Base-by-base conservation (phyloP, 2,113 vertebrate species). In the Tichodroma muraria region DNA sequence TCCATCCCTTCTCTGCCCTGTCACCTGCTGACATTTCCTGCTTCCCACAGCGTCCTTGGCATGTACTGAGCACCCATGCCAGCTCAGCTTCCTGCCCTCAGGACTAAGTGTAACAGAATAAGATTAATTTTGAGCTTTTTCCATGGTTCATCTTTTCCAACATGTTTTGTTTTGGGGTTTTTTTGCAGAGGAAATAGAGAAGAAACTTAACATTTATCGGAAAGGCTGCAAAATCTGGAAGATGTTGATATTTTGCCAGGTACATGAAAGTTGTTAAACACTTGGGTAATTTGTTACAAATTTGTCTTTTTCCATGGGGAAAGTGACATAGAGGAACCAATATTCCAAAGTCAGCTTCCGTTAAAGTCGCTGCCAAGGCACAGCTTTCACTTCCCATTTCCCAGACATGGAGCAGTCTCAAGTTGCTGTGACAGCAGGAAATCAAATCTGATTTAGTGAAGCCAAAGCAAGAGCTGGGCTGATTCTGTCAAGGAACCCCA, bases 231-330 rank as follows among this genome's bases (percentile, higher is more conserved):
- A 97, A 94, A 99, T 99, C 96, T 99, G 99, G 99, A 99, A 99
- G 97, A 99, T 99, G 99, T 98, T 99, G 63, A 99, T 99, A 81
- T 99, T 99, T 96, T 99, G 99, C 96, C 99, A 99, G 98, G 99
- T 99, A 94, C 42, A 27, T 88, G 68, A 38, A 80, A 81, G 21
- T 19, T n/a, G 23, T 33, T 6, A 8, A 45, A 10, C 1, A 4
- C 38, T n/a, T 53, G 56, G 19, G 28, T 60, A 57, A 18, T 73
- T 75, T 71, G 53, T 56, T 60, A 75, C 21, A 71, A 31, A 54
- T 79, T 63, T 66, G 17, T 44, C 19, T 63, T 87, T 77, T 89
- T 38, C 69, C 91, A 4, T 27, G 47, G 31, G 50, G 64, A 53
- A 76, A 78, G 45, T 59, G 42, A 37, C 76, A 6, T 1, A 57